These are phyloP conservation scores for Aegotheles bennettii DNA, from an alignment of 2,113 vertebrate species.

Conservation along the genomic window DNA sequence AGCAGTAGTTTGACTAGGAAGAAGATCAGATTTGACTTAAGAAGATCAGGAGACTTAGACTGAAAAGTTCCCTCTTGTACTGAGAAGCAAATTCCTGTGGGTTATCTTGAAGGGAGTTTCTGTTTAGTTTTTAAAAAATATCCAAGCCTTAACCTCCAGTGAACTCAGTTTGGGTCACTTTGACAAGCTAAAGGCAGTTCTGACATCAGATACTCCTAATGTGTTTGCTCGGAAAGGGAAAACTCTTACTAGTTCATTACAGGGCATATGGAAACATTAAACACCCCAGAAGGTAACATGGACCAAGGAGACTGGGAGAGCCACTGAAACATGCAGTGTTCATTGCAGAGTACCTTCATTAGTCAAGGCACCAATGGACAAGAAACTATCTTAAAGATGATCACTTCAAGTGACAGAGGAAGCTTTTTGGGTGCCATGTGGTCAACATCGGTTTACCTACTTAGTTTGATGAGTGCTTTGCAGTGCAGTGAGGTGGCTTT, in stretches of 20 bases:
- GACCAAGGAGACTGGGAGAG: not conserved
- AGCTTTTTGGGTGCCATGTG: not conserved
- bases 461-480: not conserved
- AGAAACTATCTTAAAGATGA: not conserved
- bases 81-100: not conserved
- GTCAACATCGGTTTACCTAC: not conserved
- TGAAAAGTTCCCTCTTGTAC: not conserved
- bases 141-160: not conserved
- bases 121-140: not conserved
- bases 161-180: not conserved
- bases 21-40: not conserved
- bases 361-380: not conserved
- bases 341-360: not conserved
- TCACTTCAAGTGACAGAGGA: not conserved
- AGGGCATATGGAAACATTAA: not conserved
- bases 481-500: not conserved
- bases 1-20: not conserved
- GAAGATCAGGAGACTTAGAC: not conserved
- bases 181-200: not conserved
- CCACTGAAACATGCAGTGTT: not conserved
- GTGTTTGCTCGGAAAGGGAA: not conserved
- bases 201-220: not conserved
- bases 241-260: not conserved
- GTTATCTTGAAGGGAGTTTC: not conserved
- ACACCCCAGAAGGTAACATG: not conserved